Conservation (phyloP, 2,797 vertebrate species). For the Alosa sapidissima region DNA sequence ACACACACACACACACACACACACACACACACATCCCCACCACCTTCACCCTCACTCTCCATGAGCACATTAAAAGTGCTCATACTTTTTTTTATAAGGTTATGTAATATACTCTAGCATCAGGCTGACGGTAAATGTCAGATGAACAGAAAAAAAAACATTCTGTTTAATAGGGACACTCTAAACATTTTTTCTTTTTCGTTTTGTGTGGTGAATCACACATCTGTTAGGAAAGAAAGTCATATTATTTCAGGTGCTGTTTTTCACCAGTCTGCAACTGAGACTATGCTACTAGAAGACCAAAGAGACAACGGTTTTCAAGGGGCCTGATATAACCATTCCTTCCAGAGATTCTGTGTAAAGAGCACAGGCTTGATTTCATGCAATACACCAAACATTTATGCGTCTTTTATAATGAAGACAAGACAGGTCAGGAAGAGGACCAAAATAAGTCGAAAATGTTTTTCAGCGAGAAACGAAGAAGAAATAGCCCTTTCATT, state of each 20-base stretch:
- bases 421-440: neutral
- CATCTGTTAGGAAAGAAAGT: constrained; percentile 39
- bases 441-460: neutral
- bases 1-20: too few species aligned
- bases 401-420: neutral
- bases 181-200: constrained; percentile 19
- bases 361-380: neutral
- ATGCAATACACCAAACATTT: neutral
- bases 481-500: constrained; percentile 16
- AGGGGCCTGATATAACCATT: neutral
- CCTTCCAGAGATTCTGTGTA: neutral
- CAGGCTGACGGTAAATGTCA: constrained; percentile 39
- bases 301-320: neutral
- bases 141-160: neutral
- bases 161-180: constrained; percentile 44
- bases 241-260: constrained; percentile 48
- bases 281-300: neutral
- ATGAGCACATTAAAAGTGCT: constrained; percentile 49
- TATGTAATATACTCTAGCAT: constrained; percentile 58
- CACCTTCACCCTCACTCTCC: constrained; percentile 26
- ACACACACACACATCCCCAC: neutral
- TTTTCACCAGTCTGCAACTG: constrained; percentile 18
- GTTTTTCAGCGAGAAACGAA: neutral
- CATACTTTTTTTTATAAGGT: constrained; percentile 55
- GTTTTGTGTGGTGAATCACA: constrained; percentile 28